These are phyloP conservation scores for Agrenia bidenticulata DNA, from an alignment of 2,888 invertebrate genomes.

Conservation along the genomic window DNA sequence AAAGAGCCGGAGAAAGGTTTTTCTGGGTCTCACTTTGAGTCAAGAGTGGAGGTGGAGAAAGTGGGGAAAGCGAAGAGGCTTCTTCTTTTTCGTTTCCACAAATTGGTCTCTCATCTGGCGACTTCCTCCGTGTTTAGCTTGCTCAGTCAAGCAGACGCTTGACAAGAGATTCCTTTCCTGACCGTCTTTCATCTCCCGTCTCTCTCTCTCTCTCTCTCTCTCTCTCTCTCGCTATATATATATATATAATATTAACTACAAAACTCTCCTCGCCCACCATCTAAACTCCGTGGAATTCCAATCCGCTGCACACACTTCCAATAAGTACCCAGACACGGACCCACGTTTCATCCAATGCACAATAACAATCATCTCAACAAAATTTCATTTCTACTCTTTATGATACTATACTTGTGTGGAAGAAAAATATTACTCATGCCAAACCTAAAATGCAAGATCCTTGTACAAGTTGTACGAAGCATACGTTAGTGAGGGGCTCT, in stretches of 20 bases:
- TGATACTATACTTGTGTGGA: too few species aligned
- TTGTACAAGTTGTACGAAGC: too few species aligned
- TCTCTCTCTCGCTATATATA: too few species aligned
- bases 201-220: neutral
- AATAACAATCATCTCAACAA: too few species aligned
- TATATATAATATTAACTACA: too few species aligned
- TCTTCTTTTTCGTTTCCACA: slow-evolving; percentile 37
- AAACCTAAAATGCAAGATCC: too few species aligned
- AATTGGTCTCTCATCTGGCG: slow-evolving; percentile 43
- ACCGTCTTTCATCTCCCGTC: slow-evolving; percentile 35
- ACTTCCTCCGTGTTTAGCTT: slow-evolving; percentile 53
- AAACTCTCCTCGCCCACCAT: too few species aligned
- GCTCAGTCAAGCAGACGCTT: slow-evolving; percentile 49
- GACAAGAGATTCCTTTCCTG: slow-evolving; percentile 54
- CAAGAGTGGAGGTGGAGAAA: slow-evolving; percentile 3
- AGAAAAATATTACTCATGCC: too few species aligned
- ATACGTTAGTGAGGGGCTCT: too few species aligned
- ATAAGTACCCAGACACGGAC: slow-evolving; percentile 11
- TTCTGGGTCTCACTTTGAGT: neutral
- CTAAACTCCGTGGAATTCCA: slow-evolving; percentile 36
- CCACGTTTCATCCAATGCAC: too few species aligned
- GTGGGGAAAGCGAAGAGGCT: slow-evolving; percentile 18
- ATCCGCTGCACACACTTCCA: slow-evolving; percentile 35
- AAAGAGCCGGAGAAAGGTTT: neutral
- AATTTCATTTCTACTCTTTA: too few species aligned